Percentiles rank a stretch among this genome's conserved stretches.
Conservation (phyloP, 2,113 vertebrate genomes). For the Podarcis cretensis region DNA sequence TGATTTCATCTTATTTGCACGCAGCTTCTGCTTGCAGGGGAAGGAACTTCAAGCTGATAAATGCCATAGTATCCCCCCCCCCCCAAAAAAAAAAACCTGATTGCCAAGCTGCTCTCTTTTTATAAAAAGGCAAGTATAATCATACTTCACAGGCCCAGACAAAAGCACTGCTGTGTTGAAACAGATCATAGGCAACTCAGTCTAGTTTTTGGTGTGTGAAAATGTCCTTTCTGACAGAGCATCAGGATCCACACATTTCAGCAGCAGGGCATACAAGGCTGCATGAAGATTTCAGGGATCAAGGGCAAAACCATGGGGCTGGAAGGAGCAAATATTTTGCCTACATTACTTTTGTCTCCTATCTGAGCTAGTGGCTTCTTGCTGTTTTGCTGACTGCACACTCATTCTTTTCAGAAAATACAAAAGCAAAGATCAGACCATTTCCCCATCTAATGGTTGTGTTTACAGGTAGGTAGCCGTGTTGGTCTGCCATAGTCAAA, state of each 20-base stretch:
- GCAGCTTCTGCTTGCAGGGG: neutral
- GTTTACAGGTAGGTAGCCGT: no score
- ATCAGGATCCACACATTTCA: neutral
- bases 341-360: neutral
- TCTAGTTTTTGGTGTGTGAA: neutral
- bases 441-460: neutral
- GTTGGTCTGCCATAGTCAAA: no score
- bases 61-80: neutral
- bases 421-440: neutral
- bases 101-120: neutral
- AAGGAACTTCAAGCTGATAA: neutral
- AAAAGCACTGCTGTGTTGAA: neutral
- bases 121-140: neutral
- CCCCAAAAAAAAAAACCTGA: neutral
- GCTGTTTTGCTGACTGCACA: neutral
- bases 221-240: no score
- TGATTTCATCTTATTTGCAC: neutral
- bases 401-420: neutral
- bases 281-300: no score
- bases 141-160: neutral
- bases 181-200: neutral
- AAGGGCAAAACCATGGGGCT: neutral
- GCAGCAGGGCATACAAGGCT: neutral
- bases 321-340: neutral
- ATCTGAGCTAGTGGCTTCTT: neutral